Evolutionary conservation across 2,113 vertebrate species (phyloP).

Genomic region (Mastomys natalensis): DNA sequence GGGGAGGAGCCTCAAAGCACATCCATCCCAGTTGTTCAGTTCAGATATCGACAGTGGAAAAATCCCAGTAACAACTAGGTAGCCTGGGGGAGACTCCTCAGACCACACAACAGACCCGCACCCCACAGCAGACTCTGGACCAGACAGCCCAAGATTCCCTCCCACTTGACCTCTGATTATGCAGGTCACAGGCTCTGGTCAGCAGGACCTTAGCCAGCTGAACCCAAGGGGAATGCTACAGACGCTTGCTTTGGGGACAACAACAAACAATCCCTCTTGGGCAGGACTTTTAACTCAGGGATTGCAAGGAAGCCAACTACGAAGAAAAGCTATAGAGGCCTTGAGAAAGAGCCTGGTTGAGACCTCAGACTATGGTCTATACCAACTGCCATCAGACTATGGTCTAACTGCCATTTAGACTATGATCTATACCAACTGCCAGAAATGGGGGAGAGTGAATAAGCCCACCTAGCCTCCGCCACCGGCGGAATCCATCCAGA

Average conservation of each 20-base stretch:
- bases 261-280: background rate
- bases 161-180: background rate
- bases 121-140: background rate
- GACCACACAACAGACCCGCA: background rate
- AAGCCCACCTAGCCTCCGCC: fast-evolving
- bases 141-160: background rate
- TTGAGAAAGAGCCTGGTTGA: background rate
- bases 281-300: background rate
- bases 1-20: background rate
- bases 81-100: background rate
- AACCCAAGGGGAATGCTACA: background rate
- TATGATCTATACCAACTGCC: background rate
- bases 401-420: no score
- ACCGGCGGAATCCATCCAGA: background rate
- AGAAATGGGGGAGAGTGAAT: background rate
- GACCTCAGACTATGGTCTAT: background rate
- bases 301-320: background rate
- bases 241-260: background rate
- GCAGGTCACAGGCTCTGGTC: background rate
- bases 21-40: slow-evolving; percentile 21
- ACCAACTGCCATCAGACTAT: background rate
- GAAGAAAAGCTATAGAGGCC: background rate
- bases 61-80: background rate
- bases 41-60: background rate
- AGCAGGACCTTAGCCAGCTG: background rate